Evolutionary conservation across 2,888 invertebrate species (phyloP), one percentile per base, ranked within the genome.

Genomic region (Romanomermis culicivorax): DNA sequence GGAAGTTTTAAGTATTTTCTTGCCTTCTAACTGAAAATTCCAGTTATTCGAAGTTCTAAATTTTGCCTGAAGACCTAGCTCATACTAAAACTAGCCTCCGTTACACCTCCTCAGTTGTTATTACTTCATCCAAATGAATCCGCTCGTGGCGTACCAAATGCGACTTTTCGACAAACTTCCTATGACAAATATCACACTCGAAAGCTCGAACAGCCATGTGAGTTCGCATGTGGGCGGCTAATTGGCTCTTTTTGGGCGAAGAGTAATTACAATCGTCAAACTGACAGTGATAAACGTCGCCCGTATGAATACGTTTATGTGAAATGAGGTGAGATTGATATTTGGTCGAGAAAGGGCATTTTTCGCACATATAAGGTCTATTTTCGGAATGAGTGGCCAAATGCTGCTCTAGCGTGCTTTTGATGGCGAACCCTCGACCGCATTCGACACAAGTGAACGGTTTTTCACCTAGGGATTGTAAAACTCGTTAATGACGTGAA

Each of bases 291-390:
- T 76, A 78, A n/a, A 78, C 74, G 62, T 79, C 77, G 51, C 77
- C 78, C 60, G 77, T 74, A 67, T 80, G 80, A 56, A 78, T 77
- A 54, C 79, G 70, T 61, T 77, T 77, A 65, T 80, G 80, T 17
- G 77, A 74, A 49, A 78, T 76, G 64, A 80, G 74, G 65, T 80
- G 78, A 60, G 78, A 78, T 59, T 78, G 73, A 64, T 77, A 79
- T 65, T 79, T 79, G 42, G 79, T 79, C 57, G 77, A 74, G 65
- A 79, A 80, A 7, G 78, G 78, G 68, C 80, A 80, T n/a, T 74
- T 72, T 58, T 79, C 79, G 65, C 80, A 80, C 1, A 75, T 70
- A 60, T 76, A 75, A n/a, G 75, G 76, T 58, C 78, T 74, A 56
- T 17, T 75, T 49, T 73, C 69, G 45, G 72, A 72, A 63, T 78